A percentile compares a stretch with the other conserved stretches of the same genome.
phyloP scores from a whole-genome alignment of 2,113 vertebrate genomes.

The Pantherophis guttatus region DNA sequence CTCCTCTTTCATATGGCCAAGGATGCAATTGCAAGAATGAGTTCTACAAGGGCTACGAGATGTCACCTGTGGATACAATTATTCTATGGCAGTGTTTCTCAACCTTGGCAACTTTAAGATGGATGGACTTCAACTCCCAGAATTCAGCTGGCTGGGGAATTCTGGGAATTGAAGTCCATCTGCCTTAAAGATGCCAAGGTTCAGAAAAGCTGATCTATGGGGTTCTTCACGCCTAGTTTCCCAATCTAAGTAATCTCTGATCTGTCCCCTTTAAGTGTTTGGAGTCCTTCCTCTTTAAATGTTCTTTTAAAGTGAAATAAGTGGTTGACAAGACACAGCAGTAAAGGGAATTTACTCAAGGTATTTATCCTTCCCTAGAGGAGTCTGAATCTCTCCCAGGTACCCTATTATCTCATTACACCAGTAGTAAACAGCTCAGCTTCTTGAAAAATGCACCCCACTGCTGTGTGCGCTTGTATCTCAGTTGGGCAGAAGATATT shows the following conservation, averaged over 20 bases:
- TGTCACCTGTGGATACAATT: background rate
- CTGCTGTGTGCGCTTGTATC: accelerated
- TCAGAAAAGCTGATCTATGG: background rate
- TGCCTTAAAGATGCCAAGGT: background rate
- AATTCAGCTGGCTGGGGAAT: background rate
- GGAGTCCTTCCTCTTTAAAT: background rate
- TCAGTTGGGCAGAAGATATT: background rate
- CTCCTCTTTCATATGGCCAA: background rate
- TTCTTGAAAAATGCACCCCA: slow-evolving; percentile 42
- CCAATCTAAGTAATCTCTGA: background rate
- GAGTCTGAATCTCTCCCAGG: slow-evolving; percentile 20
- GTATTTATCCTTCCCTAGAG: slow-evolving; percentile 8
- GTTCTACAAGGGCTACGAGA: background rate
- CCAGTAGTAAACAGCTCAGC: slow-evolving; percentile 44
- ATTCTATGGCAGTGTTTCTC: background rate
- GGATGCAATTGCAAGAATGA: background rate
- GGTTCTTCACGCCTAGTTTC: background rate
- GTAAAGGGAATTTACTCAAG: slow-evolving; percentile 2
- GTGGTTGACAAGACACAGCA: slow-evolving; percentile 14
- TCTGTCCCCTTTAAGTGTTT: slow-evolving; percentile 9
- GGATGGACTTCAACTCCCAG: background rate
- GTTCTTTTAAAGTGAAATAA: slow-evolving; percentile 24
- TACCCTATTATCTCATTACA: slow-evolving; percentile 38
- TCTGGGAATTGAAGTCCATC: background rate
- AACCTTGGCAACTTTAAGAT: background rate